Base-by-base conservation (phyloP, 92 coral and sea anemone species). In the Porites divaricata region DNA sequence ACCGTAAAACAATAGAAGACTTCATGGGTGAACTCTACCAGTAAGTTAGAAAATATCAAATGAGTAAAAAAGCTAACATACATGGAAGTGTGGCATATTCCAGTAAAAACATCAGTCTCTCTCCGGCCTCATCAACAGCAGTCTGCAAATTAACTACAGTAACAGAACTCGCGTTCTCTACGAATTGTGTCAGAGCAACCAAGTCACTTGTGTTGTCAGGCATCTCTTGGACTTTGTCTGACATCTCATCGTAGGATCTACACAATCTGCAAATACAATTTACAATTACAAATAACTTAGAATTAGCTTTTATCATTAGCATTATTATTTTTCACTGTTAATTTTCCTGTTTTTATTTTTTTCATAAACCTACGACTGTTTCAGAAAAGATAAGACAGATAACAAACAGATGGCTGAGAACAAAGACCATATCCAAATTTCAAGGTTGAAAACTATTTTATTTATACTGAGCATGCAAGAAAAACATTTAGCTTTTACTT, bases 161-260 rank as follows among this genome's bases (percentile, higher is more conserved):
- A 4, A 93, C 97, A 41, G 96, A 85, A 76, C 97, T 96, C 21
- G 99, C 99, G 15, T 95, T 89, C 85, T 92, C 99, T 86, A 96
- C 66, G 89, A 84, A 96, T 67, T 96, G 92, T 6, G 96, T 95
- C 77, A 96, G 82, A 14, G 95, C 86, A 58, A 96, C 99, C 64
- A 96, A 76, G 90, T 96, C 99, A 26, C 93, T 90, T 63, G 98
- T 96, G 83, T 93, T 96, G 83, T 88, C 96, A 22, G 99, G 99
- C 99, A 96, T 96, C 72, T 96, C 99, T 62, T 96, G 99, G 72
- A 96, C 99, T 68, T 96, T 96, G 94, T 96, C 99, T 22, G 99
- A 96, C 66, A 96, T 95, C 56, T 96, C 99, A 71, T 96, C 99
- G 78, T 96, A 96, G 61, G 95, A 94, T 26, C 83, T 92, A 79